These are phyloP conservation scores for Lagopus muta DNA, from an alignment of 2,113 vertebrate species.

Conservation along the genomic window DNA sequence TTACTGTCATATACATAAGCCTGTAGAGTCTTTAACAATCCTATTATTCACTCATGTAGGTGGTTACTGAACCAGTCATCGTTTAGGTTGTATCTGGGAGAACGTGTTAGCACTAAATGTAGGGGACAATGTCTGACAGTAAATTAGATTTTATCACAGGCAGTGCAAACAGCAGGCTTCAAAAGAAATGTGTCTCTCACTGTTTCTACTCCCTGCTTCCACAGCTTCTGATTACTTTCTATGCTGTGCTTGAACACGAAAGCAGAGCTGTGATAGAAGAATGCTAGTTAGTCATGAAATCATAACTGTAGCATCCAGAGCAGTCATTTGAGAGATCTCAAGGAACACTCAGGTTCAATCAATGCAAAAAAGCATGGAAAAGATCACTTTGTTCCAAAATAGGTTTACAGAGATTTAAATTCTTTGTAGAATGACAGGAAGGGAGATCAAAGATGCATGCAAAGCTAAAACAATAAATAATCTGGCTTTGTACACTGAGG, in stretches of 20 bases:
- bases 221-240: not conserved
- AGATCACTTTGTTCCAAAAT: not conserved
- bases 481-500: not conserved
- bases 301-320: not conserved
- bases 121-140: not conserved
- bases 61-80: not conserved
- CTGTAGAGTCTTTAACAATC: not conserved
- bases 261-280: not conserved
- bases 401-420: not conserved
- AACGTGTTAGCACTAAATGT: not conserved
- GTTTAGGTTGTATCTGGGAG: accelerated
- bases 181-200: not conserved
- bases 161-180: not conserved
- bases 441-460: not conserved
- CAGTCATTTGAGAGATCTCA: not conserved
- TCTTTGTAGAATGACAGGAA: not conserved
- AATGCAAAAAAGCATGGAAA: not conserved
- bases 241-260: not conserved
- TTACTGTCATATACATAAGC: not conserved
- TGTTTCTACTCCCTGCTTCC: not conserved
- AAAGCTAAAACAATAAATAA: not conserved
- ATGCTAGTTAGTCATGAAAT: not conserved
- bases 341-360: not conserved
- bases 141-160: not conserved
- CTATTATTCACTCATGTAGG: accelerated